Base-by-base conservation (phyloP, 2,113 vertebrate genomes). In the Fukomys damarensis region DNA sequence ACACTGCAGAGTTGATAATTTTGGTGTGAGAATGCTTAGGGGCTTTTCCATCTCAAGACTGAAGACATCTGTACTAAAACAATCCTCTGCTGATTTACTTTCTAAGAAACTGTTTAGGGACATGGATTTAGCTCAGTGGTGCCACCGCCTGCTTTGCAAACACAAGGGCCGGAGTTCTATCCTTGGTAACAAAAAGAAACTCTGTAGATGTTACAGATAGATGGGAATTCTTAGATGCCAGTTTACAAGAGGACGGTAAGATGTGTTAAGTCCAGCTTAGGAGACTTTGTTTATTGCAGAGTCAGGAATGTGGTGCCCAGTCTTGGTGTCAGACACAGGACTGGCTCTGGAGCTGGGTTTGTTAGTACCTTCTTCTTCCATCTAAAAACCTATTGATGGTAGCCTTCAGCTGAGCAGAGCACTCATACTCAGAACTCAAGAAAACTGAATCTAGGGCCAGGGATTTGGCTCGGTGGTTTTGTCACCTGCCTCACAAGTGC, bases 201-300 rank as follows among this genome's bases (percentile, higher is more conserved):
- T 59, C 11, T 59, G 26, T 61, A 35, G 12, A 4, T 61, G 26
- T 61, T 94, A 16, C 0, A 85, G 59, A 93, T 86, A 91, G 74
- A 91, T 85, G 20, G 43, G 9, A 85, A 83, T 91, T 86, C 41
- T 89, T 74, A 32, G 52, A 81, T 89, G 43, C 30, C 28, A 56
- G 19, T 74, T 97, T 93, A 7, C 80, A 85, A 49, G 41, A 85
- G 17, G 52, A 85, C 46, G 76, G 58, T 94, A 94, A 91, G 94
- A 94, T 81, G 91, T 43, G 49, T 83, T 83, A 32, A 84, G 80
- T 93, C 16, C 8, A 35, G 32, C 13, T 41, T 81, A 65, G 52
- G 49, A 96, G 81, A 92, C 32, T 30, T 26, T 81, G 43, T 80
- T 94, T 91, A 79, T 49, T 96, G 41, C 70, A 41, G 19, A 92